Base-by-base conservation (phyloP, 2,888 invertebrate species). In the Linnaemya tessellans region DNA sequence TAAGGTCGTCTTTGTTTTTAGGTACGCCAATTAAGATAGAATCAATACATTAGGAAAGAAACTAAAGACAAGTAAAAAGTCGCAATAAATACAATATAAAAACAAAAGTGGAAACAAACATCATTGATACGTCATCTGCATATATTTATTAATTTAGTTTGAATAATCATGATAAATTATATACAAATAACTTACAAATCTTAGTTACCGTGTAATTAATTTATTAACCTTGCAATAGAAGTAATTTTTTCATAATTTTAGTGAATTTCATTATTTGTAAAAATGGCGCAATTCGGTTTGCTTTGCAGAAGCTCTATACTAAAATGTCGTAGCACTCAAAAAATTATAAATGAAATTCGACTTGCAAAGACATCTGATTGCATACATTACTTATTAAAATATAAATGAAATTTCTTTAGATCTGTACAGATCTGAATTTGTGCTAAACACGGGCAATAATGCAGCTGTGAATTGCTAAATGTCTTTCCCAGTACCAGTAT, bases 81-180 rank as follows among this genome's bases (percentile, higher is more conserved):
- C 79, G 58, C 51, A 75, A 84, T 77, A 70, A 75, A 80, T 58
- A 38, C 51, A 43, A 54, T 80, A 51, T 75, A 43, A 80, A 80
- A 84, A 75, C 84, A 84, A 75, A 83, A 74, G 74, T 54, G 51
- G 22, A 67, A 83, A 73, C 41, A 73, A 71, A 62, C 77, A 73
- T 22, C 60, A 56, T 51, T 46, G 51, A 62, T 68, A 84, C 79
- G 67, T 79, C 79, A 84, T 78, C 71, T 49, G 4, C 18, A 65
- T 49, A 2, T 15, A 56, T 71, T 22, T 38, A 38, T 35, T 3
- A 41, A 1, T 3, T 30, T 30, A 30, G 30, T 38, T 13, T 11
- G 1, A 43, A 8, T 35, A 35, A 38, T 18, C 18, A n/a, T 20
- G 18, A 15, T 41, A 20, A 62, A 51, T 15, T 46, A 11, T 67